A percentile compares a stretch with the other conserved stretches of the same genome.
Conservation (phyloP, 2,888 invertebrate genomes). For the Platerodrilus igneus region DNA sequence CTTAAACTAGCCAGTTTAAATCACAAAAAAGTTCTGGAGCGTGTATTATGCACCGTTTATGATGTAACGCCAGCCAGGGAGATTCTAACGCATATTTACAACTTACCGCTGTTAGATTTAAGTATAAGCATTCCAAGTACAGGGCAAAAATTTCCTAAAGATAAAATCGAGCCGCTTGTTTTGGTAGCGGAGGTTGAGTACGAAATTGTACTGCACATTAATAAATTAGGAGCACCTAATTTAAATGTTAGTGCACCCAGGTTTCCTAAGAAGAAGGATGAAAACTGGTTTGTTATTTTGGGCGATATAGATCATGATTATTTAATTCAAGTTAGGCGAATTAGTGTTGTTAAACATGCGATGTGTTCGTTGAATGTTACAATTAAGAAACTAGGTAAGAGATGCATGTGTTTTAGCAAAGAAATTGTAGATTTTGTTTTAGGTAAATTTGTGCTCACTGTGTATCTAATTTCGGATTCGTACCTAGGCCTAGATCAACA, state of each 20-base stretch:
- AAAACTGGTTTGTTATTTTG: conserved; percentile 90
- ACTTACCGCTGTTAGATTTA: conserved; percentile 40
- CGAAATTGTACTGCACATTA: conserved; percentile 37
- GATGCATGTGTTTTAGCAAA: neutral
- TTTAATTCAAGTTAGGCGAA: conserved; percentile 76
- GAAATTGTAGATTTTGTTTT: conserved; percentile 35
- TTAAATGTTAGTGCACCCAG: conserved; percentile 69
- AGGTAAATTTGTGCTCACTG: conserved; percentile 72
- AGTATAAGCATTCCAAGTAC: conserved; percentile 19
- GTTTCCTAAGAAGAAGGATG: conserved; percentile 91
- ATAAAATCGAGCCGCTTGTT: conserved; percentile 28
- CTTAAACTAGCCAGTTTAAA: conserved; percentile 63
- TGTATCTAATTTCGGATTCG: conserved; percentile 87
- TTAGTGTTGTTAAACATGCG: conserved; percentile 52
- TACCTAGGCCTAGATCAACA: conserved; percentile 94
- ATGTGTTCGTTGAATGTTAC: conserved; percentile 56
- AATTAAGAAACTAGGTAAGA: conserved; percentile 36
- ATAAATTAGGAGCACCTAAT: conserved; percentile 37
- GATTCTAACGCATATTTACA: conserved; percentile 34
- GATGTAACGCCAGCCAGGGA: conserved; percentile 31
- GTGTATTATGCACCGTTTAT: conserved; percentile 30
- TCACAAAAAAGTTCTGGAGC: conserved; percentile 46
- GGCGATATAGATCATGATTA: conserved; percentile 69
- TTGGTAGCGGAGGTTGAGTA: conserved; percentile 48
- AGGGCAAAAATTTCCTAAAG: conserved; percentile 13